phyloP scores from a whole-genome alignment of 2,797 vertebrate genomes.

The Artibeus lituratus region DNA sequence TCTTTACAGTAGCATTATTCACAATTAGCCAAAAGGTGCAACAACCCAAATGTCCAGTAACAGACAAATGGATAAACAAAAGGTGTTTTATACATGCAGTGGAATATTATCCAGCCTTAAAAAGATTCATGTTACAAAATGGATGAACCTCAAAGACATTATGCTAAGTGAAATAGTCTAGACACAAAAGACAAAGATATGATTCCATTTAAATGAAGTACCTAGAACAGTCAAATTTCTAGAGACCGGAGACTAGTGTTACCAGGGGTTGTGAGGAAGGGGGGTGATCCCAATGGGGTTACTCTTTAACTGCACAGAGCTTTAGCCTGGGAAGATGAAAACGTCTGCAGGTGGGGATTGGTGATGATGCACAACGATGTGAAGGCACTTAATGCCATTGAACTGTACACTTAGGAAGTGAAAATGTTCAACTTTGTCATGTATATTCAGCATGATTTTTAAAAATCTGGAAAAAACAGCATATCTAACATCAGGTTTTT shows the following conservation, averaged over 20 bases:
- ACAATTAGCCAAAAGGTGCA: background rate
- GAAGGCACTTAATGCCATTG: background rate
- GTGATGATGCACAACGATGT: background rate
- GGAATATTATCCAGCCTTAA: background rate
- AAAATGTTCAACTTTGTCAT: background rate
- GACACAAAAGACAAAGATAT: background rate
- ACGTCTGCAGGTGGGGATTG: background rate
- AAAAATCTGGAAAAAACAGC: background rate
- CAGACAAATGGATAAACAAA: background rate
- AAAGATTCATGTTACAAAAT: background rate
- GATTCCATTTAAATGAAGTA: background rate
- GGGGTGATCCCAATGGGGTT: background rate
- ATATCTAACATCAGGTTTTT: slow-evolving; percentile 14
- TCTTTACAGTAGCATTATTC: background rate
- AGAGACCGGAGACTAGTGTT: background rate
- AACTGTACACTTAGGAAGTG: background rate
- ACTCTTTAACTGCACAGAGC: background rate
- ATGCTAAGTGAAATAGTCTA: background rate
- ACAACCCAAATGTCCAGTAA: background rate
- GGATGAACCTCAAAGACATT: background rate
- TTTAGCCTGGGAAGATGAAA: background rate
- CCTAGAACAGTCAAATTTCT: background rate
- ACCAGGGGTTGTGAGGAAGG: background rate
- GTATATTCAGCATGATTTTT: background rate
- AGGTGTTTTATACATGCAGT: background rate